Percentiles rank a stretch among this genome's conserved stretches.
These are phyloP conservation scores for Chelonus formosanus DNA, from an alignment of 2,888 invertebrate species.

Conservation along the genomic window DNA sequence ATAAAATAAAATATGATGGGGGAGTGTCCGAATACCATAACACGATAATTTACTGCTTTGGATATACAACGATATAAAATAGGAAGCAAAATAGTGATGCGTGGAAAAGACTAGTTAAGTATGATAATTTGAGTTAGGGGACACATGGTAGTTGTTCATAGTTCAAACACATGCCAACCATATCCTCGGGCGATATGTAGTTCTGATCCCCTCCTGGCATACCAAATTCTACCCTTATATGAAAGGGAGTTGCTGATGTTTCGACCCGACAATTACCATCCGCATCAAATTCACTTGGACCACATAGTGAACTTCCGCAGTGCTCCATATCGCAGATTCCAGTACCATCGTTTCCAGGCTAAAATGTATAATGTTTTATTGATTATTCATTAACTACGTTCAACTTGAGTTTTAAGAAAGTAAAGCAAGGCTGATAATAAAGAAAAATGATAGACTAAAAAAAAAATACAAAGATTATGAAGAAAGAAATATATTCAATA, in stretches of 20 bases:
- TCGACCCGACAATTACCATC: constrained; percentile 73
- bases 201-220: constrained; percentile 69
- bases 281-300: constrained; percentile 64
- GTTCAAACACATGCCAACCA: constrained; percentile 81
- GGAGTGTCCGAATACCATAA: no score
- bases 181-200: constrained; percentile 77
- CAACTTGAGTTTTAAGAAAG: no score
- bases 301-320: constrained; percentile 79
- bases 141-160: constrained; percentile 78
- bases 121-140: constrained; percentile 45
- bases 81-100: neutral
- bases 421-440: no score
- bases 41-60: neutral
- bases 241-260: constrained; percentile 80
- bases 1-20: no score
- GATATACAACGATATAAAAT: neutral
- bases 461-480: no score
- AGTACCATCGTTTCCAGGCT: constrained; percentile 70
- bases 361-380: constrained; percentile 36
- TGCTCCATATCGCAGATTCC: constrained; percentile 81
- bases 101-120: neutral
- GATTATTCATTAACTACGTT: neutral
- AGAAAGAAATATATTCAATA: no score
- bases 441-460: no score
- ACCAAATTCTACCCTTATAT: constrained; percentile 81